Base-by-base conservation (phyloP, 2,113 vertebrate species). In the Meles meles region DNA sequence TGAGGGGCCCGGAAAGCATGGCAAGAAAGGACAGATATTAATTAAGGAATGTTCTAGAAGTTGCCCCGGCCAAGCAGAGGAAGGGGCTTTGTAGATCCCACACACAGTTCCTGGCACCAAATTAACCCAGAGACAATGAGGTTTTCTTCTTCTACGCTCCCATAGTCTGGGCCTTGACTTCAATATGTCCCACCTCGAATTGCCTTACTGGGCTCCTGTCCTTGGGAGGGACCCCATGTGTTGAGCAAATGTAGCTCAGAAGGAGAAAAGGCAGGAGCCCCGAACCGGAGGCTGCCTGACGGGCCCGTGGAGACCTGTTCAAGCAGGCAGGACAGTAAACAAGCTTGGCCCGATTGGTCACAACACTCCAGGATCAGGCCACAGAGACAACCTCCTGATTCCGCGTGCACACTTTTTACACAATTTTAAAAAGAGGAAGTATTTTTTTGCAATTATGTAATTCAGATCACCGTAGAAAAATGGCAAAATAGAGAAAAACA, bases 211-310 rank as follows among this genome's bases (percentile, higher is more conserved):
- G 25, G 4, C 31, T 57, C 59, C 80, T 5, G 6, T 8, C 59
- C 37, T 37, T 3, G 37, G 1, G 57, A 86, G 12, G 57, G 39
- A 14, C 3, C 31, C 37, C 37, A 27, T 2, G 15, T 1, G 2
- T 21, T 72, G 27, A 44, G 9, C 2, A 55, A 44, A 29, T 0
- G 5, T 20, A 39, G 47, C 80, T 77, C 72, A 34, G 63, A 90
- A 55, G 47, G 61, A 90, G 57, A 34, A 79, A 69, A 74, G 39
- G 2, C 5, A 20, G 47, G 79, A 39, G 67, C 37, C 80, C 34
- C 61, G 44, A 3, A 15, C 44, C 0, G 0, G 1, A 52, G 42
- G 63, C 31, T 27, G 1, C 47, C 14, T 3, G 13, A 11, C 10
- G 71, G 77, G 57, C 7, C 93, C 20, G 0, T 1, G 3, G 29